Percentiles rank a stretch among this genome's conserved stretches.
Evolutionary conservation across 2,113 vertebrate species (phyloP).

Genomic region (Hippocampus guttulatus): DNA sequence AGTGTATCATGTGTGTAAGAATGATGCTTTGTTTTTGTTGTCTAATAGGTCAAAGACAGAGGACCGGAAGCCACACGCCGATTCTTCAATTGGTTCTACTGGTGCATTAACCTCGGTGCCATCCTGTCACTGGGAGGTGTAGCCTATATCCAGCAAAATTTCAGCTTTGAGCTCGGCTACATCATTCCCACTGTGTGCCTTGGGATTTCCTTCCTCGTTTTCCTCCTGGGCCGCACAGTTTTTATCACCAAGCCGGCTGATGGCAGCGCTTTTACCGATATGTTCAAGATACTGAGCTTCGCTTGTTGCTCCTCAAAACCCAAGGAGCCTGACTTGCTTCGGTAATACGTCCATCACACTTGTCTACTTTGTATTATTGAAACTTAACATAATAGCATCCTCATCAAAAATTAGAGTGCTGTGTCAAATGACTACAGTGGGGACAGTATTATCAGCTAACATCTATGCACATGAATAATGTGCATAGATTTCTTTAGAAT

Average conservation of each 20-base stretch:
- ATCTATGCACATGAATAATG: constrained; percentile 17
- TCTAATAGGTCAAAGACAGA: constrained; percentile 85
- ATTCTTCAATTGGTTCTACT: constrained; percentile 99
- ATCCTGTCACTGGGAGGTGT: constrained; percentile 88
- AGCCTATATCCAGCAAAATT: constrained; percentile 92
- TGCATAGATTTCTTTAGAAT: constrained; percentile 10
- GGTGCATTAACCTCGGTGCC: constrained; percentile 96
- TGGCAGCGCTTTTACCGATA: constrained; percentile 89
- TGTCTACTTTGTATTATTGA: neutral
- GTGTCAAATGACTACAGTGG: neutral
- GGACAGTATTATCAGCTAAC: neutral
- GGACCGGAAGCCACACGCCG: constrained; percentile 91
- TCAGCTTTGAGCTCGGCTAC: constrained; percentile 82
- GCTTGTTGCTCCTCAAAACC: constrained; percentile 74
- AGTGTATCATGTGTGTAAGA: neutral
- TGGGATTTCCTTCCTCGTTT: constrained; percentile 84
- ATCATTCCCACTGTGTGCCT: constrained; percentile 84
- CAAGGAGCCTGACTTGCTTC: constrained; percentile 51
- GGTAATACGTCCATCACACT: constrained; percentile 49
- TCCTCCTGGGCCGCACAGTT: constrained; percentile 81
- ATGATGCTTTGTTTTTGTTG: constrained; percentile 2
- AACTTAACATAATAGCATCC: neutral
- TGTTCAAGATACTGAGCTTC: constrained; percentile 82
- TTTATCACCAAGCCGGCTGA: constrained; percentile 92
- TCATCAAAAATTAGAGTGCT: neutral